Conservation (phyloP, 2,797 vertebrate species). For the Danio jaintianensis region DNA sequence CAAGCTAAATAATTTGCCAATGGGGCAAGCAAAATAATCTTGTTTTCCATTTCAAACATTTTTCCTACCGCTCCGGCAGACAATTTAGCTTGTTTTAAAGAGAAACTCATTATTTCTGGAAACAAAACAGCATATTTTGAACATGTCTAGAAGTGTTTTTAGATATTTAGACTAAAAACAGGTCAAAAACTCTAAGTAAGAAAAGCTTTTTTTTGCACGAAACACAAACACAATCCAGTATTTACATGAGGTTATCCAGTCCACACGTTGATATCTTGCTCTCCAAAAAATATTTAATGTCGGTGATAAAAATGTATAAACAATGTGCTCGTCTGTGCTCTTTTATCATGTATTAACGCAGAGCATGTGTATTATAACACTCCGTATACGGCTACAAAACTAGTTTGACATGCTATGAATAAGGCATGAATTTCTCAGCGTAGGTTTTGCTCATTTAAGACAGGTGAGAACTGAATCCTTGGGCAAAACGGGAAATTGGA, state of each 20-base stretch:
- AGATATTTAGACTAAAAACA: too few species aligned
- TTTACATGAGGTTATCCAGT: conserved; percentile 6
- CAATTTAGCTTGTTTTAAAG: too few species aligned
- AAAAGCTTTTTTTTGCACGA: too few species aligned
- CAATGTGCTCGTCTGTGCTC: background rate
- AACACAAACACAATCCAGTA: conserved; percentile 13
- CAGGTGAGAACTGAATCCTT: conserved; percentile 8
- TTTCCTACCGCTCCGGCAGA: too few species aligned
- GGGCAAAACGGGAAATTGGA: background rate
- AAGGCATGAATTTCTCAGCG: background rate
- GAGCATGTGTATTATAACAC: background rate
- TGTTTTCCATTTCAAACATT: too few species aligned
- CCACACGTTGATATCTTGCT: background rate
- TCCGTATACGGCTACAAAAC: background rate
- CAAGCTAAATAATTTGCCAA: too few species aligned
- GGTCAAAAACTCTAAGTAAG: too few species aligned
- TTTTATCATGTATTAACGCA: conserved; percentile 4
- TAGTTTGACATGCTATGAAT: background rate
- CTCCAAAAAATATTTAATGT: conserved; percentile 22
- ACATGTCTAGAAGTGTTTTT: too few species aligned
- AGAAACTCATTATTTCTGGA: too few species aligned
- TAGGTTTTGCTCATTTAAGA: conserved; percentile 1
- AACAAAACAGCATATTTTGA: too few species aligned
- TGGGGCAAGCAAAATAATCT: too few species aligned
- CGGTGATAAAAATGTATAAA: conserved; percentile 25